A percentile compares a stretch with the other conserved stretches of the same genome.
Evolutionary conservation across 2,888 invertebrate species (phyloP).

Genomic region (Chrysolina oricalcia): DNA sequence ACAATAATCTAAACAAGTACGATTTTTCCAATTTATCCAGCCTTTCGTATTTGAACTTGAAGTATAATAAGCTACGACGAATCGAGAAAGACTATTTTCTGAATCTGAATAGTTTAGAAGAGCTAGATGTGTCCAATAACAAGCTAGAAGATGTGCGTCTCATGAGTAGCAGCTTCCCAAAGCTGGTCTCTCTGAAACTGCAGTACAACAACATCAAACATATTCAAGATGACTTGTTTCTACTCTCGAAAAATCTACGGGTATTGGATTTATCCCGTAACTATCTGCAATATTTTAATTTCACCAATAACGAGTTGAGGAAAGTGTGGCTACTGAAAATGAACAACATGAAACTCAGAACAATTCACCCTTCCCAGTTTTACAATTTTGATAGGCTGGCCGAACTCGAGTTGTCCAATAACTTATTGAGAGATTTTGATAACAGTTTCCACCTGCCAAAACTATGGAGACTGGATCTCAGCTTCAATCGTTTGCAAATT

Average conservation of each 20-base stretch:
- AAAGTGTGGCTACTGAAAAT: no score
- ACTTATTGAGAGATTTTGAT: background rate
- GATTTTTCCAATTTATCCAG: background rate
- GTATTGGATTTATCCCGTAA: no score
- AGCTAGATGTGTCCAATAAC: slow-evolving; percentile 10
- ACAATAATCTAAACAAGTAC: background rate
- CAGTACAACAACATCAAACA: slow-evolving; percentile 1
- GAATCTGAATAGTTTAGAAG: background rate
- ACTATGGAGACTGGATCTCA: slow-evolving; percentile 8
- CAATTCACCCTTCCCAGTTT: no score
- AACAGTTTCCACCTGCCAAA: background rate
- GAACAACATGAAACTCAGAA: no score
- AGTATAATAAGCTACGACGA: background rate
- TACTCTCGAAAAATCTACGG: background rate
- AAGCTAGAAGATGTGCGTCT: background rate
- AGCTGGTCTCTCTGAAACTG: background rate
- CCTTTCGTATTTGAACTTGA: background rate
- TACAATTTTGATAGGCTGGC: no score
- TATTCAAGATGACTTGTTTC: background rate
- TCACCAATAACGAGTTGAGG: no score
- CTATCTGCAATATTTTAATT: no score
- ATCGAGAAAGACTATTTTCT: background rate
- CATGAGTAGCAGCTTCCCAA: background rate
- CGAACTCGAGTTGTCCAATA: background rate
- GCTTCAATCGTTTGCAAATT: background rate